phyloP scores from a whole-genome alignment of 2,113 vertebrate genomes.

The Corythornis cristatus region DNA sequence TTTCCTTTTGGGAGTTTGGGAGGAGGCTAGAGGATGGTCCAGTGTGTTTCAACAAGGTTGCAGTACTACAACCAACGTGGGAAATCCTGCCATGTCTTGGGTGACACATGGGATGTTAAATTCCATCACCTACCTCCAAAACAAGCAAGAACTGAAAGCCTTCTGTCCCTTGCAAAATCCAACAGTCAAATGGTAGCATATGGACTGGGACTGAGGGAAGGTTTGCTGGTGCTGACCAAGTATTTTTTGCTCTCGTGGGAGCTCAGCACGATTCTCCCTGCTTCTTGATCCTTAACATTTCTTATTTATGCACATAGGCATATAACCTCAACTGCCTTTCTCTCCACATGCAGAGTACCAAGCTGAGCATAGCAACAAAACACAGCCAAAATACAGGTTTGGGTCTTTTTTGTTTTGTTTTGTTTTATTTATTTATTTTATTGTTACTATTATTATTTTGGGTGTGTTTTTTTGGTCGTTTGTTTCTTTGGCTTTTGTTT shows the following conservation, averaged over 20 bases:
- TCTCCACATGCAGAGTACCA: not conserved
- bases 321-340: not conserved
- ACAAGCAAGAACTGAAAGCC: not conserved
- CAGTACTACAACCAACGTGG: not conserved
- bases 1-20: not conserved
- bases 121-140: not conserved
- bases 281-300: not conserved
- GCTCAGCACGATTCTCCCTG: not conserved
- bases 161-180: not conserved
- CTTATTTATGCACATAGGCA: accelerated
- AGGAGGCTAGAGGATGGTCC: not conserved
- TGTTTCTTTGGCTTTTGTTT: too few relatives aligned
- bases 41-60: not conserved
- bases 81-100: not conserved
- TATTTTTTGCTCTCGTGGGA: not conserved
- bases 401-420: too few relatives aligned
- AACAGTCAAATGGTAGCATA: not conserved
- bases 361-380: not conserved
- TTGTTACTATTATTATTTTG: too few relatives aligned
- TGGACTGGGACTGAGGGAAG: not conserved
- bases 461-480: not conserved
- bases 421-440: too few relatives aligned
- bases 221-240: not conserved
- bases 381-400: not conserved
- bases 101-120: not conserved